Base-by-base conservation (phyloP, 2,888 invertebrate genomes). In the Strigamia maritima region DNA sequence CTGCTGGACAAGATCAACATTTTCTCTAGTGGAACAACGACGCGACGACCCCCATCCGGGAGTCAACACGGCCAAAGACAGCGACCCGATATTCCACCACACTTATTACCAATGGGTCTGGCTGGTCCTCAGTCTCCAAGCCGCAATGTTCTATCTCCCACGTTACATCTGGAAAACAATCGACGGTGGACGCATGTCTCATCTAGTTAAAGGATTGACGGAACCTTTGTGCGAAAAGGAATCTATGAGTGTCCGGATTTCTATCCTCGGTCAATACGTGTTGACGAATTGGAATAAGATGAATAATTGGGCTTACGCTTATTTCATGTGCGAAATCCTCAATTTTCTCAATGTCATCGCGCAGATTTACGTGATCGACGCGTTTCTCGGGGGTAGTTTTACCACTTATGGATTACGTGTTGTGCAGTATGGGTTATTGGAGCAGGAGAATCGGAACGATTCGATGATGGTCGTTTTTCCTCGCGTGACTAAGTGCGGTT, bases 1-100 rank as follows among this genome's bases (percentile, higher is more conserved):
- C 87, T 96, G 95, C 87, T 96, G 96, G 96, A 95, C 96, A 84
- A 95, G 95, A 87, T 94, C 95, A 83, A 96, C 95, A 79, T 96
- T 95, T 86, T n/a, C 49, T 4, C 16, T 49, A 14, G 49, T 49
- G 7, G 49, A 16, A 3, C n/a, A 7, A 4, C 19, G 19, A n/a
- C 3, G 19, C 19, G 16, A 19, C 14, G 49, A n/a, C 3, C 49
- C 49, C 14, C 16, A 49, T 14, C 49, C 14, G 4, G 49, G 49
- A 3, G 49, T 49, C 4, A 19, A 19, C 19, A 49, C 19, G 14
- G 49, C 4, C 14, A 49, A 49, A n/a, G 19, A 14, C 14, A 16
- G 19, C 6, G 49, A 49, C 4, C 4, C 49, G 19, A 14, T 49
- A 49, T n/a, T 49, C 16, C 16, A 49, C 16, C 49, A 49, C 19